Percentiles rank a stretch among this genome's conserved stretches.
phyloP scores from a whole-genome alignment of 1,140 invertebrate genomes.

The Spodoptera litura region DNA sequence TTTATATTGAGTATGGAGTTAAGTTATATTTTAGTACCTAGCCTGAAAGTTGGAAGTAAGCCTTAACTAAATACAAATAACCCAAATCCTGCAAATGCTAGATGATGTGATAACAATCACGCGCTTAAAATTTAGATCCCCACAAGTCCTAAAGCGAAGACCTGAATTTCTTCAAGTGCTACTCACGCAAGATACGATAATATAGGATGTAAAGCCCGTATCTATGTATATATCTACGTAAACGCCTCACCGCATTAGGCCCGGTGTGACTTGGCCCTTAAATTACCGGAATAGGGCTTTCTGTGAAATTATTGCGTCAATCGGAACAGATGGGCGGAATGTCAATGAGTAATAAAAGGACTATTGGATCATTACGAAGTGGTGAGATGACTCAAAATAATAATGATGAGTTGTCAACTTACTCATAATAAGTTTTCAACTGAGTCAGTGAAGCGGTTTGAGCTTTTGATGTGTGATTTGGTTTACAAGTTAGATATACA shows the following conservation, averaged over 20 bases:
- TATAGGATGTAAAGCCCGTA: neutral
- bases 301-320: conserved; percentile 47
- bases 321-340: conserved; percentile 12
- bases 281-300: conserved; percentile 36
- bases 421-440: conserved; percentile 7
- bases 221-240: neutral
- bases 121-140: too few species aligned
- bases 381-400: conserved; percentile 9
- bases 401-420: conserved; percentile 22
- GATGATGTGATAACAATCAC: too few species aligned
- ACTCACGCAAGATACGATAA: neutral
- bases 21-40: too few species aligned
- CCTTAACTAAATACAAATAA: too few species aligned
- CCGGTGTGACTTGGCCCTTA: conserved; percentile 5
- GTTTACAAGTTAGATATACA: too few species aligned
- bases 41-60: too few species aligned
- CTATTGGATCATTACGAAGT: conserved; percentile 20
- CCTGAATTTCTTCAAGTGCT: too few species aligned
- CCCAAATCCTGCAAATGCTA: too few species aligned
- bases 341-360: conserved; percentile 42
- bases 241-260: conserved; percentile 16
- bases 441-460: conserved; percentile 3
- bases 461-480: neutral
- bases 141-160: too few species aligned
- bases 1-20: too few species aligned